Conservation (phyloP, 2,888 invertebrate species). For the Teleiodes luculella region DNA sequence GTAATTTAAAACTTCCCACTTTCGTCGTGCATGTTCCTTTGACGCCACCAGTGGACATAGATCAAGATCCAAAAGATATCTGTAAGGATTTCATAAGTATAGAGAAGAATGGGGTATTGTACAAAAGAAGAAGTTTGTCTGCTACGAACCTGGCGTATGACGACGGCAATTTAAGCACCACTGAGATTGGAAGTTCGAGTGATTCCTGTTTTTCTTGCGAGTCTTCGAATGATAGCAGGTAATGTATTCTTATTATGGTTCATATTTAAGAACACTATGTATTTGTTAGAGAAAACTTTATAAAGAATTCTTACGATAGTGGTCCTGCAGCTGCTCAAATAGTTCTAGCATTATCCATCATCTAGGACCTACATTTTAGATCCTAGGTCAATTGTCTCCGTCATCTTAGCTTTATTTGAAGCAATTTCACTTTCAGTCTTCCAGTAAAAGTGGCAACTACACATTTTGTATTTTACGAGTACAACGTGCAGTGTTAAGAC, state of each 20-base stretch:
- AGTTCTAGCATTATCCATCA: too few species aligned
- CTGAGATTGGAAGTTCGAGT: slow-evolving; percentile 44
- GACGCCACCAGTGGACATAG: slow-evolving; percentile 23
- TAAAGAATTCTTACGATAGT: too few species aligned
- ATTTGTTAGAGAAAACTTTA: too few species aligned
- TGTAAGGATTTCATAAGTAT: slow-evolving; percentile 54
- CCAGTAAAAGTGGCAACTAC: too few species aligned
- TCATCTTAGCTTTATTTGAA: too few species aligned
- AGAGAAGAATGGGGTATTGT: slow-evolving; percentile 52
- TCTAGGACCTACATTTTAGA: too few species aligned
- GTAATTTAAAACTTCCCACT: slow-evolving; percentile 41
- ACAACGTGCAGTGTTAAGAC: too few species aligned
- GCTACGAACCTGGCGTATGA: slow-evolving; percentile 51
- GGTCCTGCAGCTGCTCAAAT: too few species aligned
- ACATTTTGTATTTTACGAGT: too few species aligned
- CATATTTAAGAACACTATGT: too few species aligned
- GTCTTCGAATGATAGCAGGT: slow-evolving; percentile 65
- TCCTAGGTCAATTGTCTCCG: too few species aligned
- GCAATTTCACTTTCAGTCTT: too few species aligned
- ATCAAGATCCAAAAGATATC: slow-evolving; percentile 39
- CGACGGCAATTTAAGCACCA: slow-evolving; percentile 28
- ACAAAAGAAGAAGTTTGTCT: slow-evolving; percentile 48
- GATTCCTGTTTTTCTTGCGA: slow-evolving; percentile 56
- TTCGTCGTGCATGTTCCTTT: slow-evolving; percentile 52
- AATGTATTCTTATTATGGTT: slow-evolving; percentile 17